Conservation (phyloP, 2,797 vertebrate species). For the Mus spretus region DNA sequence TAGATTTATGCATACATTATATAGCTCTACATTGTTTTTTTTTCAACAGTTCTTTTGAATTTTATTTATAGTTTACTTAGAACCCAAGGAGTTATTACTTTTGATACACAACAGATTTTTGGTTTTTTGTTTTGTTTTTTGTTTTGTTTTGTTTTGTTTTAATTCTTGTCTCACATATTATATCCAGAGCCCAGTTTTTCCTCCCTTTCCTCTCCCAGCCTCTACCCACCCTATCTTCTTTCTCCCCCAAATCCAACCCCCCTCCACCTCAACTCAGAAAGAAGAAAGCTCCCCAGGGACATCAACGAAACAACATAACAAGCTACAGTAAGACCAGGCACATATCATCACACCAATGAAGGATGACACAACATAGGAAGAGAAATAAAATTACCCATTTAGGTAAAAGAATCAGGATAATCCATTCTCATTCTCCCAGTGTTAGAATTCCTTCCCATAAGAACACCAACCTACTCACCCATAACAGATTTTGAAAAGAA, state of each 20-base stretch:
- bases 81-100: neutral
- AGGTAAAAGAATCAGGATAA: neutral
- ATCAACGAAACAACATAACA: neutral
- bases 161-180: neutral
- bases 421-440: neutral
- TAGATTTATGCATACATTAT: neutral
- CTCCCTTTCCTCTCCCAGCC: neutral
- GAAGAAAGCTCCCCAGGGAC: neutral
- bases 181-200: neutral
- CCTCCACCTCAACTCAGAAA: neutral
- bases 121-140: neutral
- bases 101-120: neutral
- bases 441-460: neutral
- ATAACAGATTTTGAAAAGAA: no score
- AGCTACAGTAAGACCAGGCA: neutral
- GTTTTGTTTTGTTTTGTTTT: neutral
- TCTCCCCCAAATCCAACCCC: neutral
- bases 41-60: neutral
- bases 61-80: neutral
- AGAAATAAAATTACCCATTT: neutral
- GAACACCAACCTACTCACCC: no score
- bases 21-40: neutral
- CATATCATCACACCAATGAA: neutral
- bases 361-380: neutral
- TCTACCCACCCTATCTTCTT: neutral